These are phyloP conservation scores for Syrrhaptes paradoxus DNA, from an alignment of 2,113 vertebrate genomes.

Conservation along the genomic window DNA sequence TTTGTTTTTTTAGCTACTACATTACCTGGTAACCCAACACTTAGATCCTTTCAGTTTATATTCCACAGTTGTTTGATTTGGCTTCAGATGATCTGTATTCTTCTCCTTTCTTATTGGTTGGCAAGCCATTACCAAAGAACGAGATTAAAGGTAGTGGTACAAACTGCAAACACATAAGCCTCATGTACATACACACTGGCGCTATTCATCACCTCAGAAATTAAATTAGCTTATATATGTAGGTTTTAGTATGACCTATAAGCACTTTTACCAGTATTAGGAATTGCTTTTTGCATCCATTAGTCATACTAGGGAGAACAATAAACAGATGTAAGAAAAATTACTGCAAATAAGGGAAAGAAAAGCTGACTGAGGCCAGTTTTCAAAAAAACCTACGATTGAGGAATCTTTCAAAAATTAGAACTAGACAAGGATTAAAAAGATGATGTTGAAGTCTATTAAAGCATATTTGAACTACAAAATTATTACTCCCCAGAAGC, in stretches of 20 bases:
- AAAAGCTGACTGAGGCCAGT: neutral
- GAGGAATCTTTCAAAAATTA: neutral
- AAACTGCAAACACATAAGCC: neutral
- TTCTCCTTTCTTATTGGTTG: neutral
- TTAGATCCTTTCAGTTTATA: neutral
- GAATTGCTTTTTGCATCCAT: neutral
- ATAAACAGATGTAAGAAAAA: slow-evolving; percentile 7
- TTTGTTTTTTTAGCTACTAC: neutral
- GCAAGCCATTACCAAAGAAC: neutral
- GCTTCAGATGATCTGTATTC: neutral
- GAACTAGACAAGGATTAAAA: neutral
- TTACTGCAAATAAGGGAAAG: neutral
- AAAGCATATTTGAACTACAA: neutral
- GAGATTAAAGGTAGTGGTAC: neutral
- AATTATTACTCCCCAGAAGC: neutral
- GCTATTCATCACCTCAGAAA: neutral
- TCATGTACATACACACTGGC: neutral
- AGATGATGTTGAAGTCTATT: neutral
- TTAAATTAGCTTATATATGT: neutral
- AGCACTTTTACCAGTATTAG: neutral
- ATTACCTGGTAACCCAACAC: neutral
- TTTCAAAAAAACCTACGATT: neutral
- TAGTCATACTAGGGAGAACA: neutral
- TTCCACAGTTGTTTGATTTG: neutral
- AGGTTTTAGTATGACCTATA: neutral